Conservation (phyloP, 2,113 vertebrate genomes). For the Mustela lutreola region DNA sequence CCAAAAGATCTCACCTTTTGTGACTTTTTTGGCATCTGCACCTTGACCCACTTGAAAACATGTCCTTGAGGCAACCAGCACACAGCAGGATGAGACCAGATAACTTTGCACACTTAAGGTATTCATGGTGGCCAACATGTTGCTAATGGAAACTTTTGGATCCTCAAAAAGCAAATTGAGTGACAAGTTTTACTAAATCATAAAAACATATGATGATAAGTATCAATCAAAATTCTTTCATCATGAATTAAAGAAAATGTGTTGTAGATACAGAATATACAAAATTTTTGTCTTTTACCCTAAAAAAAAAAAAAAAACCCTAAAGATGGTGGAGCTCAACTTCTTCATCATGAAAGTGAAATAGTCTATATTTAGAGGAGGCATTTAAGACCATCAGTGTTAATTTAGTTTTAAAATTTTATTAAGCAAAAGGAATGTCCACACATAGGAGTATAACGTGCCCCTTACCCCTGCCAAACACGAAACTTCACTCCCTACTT, state of each 20-base stretch:
- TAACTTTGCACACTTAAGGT: background rate
- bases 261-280: background rate
- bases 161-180: background rate
- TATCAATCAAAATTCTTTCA: background rate
- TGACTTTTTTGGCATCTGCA: background rate
- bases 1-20: background rate
- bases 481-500: background rate
- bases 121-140: background rate
- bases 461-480: background rate
- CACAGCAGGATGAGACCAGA: background rate
- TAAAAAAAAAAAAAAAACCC: background rate
- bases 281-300: constrained; percentile 20
- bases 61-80: background rate
- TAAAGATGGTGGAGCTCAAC: background rate
- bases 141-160: background rate
- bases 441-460: fast-evolving
- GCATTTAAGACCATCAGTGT: background rate
- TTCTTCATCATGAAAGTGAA: background rate
- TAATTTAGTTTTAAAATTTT: background rate
- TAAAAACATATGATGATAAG: background rate
- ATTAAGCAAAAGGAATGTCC: background rate
- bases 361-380: background rate
- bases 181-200: background rate
- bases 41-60: background rate
- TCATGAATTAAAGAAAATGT: background rate